phyloP scores from a whole-genome alignment of 2,888 invertebrate species.

The Pegoplata infirma region DNA sequence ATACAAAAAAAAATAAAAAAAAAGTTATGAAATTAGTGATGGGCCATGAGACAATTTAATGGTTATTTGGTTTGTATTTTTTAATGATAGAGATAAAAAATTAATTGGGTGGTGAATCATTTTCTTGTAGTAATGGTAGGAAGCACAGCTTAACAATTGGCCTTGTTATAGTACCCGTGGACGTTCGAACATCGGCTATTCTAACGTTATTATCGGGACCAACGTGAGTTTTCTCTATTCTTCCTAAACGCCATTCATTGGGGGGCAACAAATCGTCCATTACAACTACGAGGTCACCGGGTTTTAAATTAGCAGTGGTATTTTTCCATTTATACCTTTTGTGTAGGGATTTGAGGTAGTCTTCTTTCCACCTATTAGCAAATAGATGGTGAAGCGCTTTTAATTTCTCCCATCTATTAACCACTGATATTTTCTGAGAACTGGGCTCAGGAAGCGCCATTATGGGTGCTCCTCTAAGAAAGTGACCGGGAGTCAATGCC shows the following conservation, averaged over 20 bases:
- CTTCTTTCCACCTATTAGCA: not conserved
- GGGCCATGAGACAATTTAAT: not conserved
- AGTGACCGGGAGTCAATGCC: slow-evolving; percentile 36
- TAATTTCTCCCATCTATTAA: slow-evolving; percentile 1
- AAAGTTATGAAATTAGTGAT: not conserved
- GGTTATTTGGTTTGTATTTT: not conserved
- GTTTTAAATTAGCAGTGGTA: not conserved
- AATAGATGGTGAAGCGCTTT: slow-evolving; percentile 8
- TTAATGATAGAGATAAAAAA: not conserved
- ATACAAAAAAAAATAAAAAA: not conserved
- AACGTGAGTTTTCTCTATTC: no score
- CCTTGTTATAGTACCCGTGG: no score
- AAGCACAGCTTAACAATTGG: no score
- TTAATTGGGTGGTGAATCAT: no score
- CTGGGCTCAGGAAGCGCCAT: slow-evolving; percentile 3
- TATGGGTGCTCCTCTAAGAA: not conserved
- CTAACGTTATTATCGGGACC: no score
- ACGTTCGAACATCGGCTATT: no score
- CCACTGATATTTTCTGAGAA: not conserved
- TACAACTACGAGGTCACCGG: not conserved
- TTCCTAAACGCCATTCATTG: no score
- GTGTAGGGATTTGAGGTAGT: slow-evolving; percentile 14
- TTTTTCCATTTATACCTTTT: slow-evolving; percentile 17
- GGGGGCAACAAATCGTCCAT: not conserved
- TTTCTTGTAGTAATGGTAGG: no score